Base-by-base conservation (phyloP, 2,888 invertebrate species). In the Nudaria mundana region DNA sequence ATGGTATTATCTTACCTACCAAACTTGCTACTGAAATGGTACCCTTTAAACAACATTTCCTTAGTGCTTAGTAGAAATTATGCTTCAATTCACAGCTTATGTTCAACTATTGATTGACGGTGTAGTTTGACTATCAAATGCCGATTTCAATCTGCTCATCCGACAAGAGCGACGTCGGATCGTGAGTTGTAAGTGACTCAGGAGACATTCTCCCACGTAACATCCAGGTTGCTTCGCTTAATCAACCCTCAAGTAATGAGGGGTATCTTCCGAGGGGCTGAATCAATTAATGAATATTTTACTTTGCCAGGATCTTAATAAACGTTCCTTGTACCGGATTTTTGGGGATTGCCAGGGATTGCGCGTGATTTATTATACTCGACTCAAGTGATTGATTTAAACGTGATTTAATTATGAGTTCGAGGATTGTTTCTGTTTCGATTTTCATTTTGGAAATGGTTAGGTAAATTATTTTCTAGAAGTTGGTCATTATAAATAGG, bases 261-360 rank as follows among this genome's bases (percentile, higher is more conserved):
- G 77, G 77, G 74, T 75, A 80, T 80, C 76, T 77, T 61, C 32
- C 48, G 60, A 68, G 73, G 71, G 79, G 80, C 64, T 73, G 81
- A 77, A 86, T 84, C 86, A 84, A 87, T 87, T 87, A 87, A 86
- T 86, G 85, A 85, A 84, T 85, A 86, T 85, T 85, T 84, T 72
- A 80, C 69, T 52, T 60, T 63, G 57, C 67, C 61, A 66, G 72
- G 74, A 76, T 81, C 86, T 84, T 86, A 85, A 85, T 85, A 85
- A 84, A 82, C 81, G 83, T 71, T 76, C 68, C 80, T 74, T 79
- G 83, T 75, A 62, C 68, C 66, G 77, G 82, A 82, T 82, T 85
- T 84, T 83, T 78, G 81, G 81, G 72, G 77, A 76, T 73, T 64
- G 65, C 64, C 61, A 60, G 62, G 66, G 65, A 71, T 69, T 69